A percentile compares a stretch with the other conserved stretches of the same genome.
phyloP scores from a whole-genome alignment of 2,888 invertebrate species.

The Pyrrhosoma nymphula region DNA sequence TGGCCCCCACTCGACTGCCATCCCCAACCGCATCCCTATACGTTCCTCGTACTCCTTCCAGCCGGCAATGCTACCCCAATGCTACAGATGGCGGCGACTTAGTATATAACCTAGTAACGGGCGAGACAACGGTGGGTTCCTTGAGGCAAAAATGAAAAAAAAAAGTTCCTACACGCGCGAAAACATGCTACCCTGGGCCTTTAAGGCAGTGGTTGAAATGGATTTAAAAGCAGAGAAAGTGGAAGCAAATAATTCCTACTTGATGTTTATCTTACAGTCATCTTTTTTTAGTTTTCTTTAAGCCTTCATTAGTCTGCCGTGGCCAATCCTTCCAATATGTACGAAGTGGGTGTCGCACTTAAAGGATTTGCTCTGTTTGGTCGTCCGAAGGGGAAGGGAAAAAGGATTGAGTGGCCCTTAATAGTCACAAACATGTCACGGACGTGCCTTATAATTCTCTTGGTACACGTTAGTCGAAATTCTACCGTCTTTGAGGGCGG shows the following conservation, averaged over 20 bases:
- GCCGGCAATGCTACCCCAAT: background rate
- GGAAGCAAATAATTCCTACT: background rate
- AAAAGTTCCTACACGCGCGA: background rate
- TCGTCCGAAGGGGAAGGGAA: background rate
- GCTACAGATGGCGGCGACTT: slow-evolving; percentile 14
- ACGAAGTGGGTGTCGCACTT: slow-evolving; percentile 8
- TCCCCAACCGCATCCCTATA: background rate
- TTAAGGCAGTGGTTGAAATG: background rate
- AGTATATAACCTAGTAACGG: background rate
- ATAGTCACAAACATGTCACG: background rate
- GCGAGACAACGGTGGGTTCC: background rate
- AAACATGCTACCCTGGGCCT: background rate
- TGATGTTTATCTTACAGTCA: background rate
- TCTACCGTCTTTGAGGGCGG: background rate
- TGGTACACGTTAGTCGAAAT: background rate
- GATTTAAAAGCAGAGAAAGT: background rate
- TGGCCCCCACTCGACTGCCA: background rate
- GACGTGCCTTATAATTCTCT: background rate
- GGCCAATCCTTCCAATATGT: background rate
- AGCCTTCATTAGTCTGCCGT: background rate
- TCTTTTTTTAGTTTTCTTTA: background rate
- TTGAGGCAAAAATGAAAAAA: background rate
- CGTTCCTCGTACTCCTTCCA: background rate
- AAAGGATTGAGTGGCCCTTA: background rate
- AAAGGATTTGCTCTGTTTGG: background rate